phyloP scores from a whole-genome alignment of 2,888 invertebrate genomes.

The Scaeva pyrastri region DNA sequence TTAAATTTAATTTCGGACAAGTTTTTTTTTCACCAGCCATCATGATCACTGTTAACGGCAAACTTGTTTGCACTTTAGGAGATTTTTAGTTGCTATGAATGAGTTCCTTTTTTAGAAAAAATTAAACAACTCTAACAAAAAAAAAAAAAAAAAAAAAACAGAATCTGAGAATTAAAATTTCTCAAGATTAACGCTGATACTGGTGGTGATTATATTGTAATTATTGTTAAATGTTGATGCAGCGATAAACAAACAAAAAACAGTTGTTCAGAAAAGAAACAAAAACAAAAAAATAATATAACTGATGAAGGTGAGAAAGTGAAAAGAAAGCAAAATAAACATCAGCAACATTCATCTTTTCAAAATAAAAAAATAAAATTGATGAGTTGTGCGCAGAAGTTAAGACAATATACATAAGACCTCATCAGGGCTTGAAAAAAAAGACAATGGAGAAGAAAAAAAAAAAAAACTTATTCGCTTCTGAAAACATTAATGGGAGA shows the following conservation, averaged over 20 bases:
- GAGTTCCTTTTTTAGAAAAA: constrained; percentile 9
- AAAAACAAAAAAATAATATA: constrained; percentile 3
- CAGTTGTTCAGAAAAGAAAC: background rate
- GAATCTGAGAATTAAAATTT: background rate
- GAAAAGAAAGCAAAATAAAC: constrained; percentile 70
- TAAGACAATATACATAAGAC: constrained; percentile 26
- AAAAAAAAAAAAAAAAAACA: too few relatives aligned
- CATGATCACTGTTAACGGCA: constrained; percentile 23
- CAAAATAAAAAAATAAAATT: constrained; percentile 4
- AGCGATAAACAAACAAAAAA: constrained; percentile 23
- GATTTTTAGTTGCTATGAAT: constrained; percentile 1
- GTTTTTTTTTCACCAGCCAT: constrained; percentile 13
- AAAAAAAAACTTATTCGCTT: constrained; percentile 38
- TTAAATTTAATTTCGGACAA: constrained; percentile 38
- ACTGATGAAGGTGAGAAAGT: constrained; percentile 68
- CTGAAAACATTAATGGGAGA: constrained; percentile 40
- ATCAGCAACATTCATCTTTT: constrained; percentile 14
- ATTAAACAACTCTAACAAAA: too few relatives aligned
- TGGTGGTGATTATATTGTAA: background rate
- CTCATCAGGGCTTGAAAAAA: background rate
- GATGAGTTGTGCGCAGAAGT: constrained; percentile 29
- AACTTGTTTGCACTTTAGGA: constrained; percentile 16
- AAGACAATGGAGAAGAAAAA: constrained; percentile 47
- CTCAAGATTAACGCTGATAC: background rate
- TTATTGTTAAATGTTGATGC: constrained; percentile 22